Conservation (phyloP, 2,113 vertebrate genomes). For the Rhineura floridana region DNA sequence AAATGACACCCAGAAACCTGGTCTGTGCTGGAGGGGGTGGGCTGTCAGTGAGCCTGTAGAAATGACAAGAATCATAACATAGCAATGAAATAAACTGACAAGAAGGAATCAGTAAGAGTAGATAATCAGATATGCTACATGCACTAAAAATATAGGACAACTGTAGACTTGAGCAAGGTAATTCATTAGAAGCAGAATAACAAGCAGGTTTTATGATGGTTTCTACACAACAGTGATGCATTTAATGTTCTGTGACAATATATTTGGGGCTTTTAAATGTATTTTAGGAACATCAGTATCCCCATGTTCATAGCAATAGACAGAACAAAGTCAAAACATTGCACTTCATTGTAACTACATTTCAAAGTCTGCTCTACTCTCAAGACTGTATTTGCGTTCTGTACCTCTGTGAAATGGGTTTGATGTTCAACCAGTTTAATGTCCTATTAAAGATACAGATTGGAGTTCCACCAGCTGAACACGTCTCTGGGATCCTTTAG, state of each 20-base stretch:
- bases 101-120: not conserved
- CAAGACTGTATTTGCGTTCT: slow-evolving; percentile 34
- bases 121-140: slow-evolving; percentile 12
- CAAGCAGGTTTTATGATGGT: slow-evolving; percentile 11
- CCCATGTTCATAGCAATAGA: slow-evolving; percentile 1
- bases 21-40: not conserved
- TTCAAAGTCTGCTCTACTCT: slow-evolving; percentile 22
- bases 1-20: not conserved
- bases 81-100: not conserved
- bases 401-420: slow-evolving; percentile 23
- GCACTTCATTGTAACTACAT: not conserved
- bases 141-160: not conserved
- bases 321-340: slow-evolving; percentile 13
- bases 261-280: slow-evolving; percentile 26
- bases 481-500: slow-evolving; percentile 39
- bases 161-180: not conserved
- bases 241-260: slow-evolving; percentile 40
- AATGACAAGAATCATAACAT: not conserved
- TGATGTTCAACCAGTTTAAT: slow-evolving; percentile 35
- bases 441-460: slow-evolving; percentile 54
- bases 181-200: slow-evolving; percentile 26
- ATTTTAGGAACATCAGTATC: slow-evolving; percentile 26
- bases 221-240: slow-evolving; percentile 11
- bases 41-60: not conserved
- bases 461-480: slow-evolving; percentile 39